These are phyloP conservation scores for Falco naumanni DNA, from an alignment of 2,797 vertebrate species.

Conservation along the genomic window DNA sequence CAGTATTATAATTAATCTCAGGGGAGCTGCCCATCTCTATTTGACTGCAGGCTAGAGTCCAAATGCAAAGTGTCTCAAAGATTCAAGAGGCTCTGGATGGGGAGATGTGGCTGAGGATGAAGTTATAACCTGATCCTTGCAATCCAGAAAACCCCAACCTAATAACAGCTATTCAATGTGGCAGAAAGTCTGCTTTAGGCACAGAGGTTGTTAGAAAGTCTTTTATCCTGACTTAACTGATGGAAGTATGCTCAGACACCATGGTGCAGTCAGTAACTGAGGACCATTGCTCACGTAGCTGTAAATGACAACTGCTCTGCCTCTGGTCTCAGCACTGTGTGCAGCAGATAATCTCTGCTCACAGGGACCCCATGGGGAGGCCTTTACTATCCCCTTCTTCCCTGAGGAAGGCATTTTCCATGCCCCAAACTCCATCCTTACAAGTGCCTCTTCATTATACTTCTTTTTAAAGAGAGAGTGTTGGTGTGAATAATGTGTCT, in stretches of 20 bases:
- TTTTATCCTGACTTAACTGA: background rate
- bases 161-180: background rate
- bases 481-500: rapidly evolving
- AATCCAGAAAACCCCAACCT: background rate
- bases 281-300: background rate
- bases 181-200: background rate
- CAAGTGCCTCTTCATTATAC: rapidly evolving
- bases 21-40: background rate
- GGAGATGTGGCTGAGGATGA: background rate
- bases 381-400: background rate
- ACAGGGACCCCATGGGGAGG: background rate
- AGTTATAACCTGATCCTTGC: background rate
- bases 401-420: background rate
- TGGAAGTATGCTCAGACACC: background rate
- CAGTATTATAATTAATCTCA: background rate
- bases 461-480: background rate
- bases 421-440: background rate
- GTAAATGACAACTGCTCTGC: background rate
- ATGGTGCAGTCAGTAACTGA: background rate
- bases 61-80: background rate
- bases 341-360: background rate
- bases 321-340: background rate
- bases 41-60: background rate
- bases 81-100: background rate
- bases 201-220: background rate